Evolutionary conservation across 2,888 invertebrate genomes (phyloP).

Genomic region (Stenoptilia bipunctidactyla): DNA sequence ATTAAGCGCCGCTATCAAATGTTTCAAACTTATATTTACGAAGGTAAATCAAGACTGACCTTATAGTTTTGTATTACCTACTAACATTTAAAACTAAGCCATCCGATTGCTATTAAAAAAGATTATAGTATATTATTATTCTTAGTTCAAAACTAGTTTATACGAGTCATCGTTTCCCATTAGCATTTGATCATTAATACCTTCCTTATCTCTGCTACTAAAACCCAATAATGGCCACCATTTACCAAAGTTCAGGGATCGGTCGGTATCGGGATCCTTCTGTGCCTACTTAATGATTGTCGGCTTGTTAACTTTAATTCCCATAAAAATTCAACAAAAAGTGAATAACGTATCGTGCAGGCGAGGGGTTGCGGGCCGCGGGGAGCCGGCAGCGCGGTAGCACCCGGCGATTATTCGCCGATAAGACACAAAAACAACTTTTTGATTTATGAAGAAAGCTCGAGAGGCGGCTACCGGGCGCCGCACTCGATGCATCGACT

Average conservation of each 20-base stretch:
- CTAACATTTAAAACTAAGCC: too few species aligned
- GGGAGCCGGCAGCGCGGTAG: conserved; percentile 41
- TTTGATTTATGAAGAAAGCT: conserved; percentile 68
- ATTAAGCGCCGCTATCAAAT: too few species aligned
- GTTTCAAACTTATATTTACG: too few species aligned
- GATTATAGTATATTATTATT: neutral
- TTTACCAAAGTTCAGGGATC: conserved; percentile 28
- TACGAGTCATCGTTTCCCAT: conserved; percentile 10
- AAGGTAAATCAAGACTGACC: too few species aligned
- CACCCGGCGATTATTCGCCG: conserved; percentile 60
- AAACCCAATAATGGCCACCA: conserved; percentile 44
- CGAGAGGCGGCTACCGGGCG: conserved; percentile 58
- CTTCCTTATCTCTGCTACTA: conserved; percentile 33
- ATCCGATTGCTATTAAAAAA: too few species aligned
- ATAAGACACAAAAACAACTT: conserved; percentile 65
- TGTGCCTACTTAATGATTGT: conserved; percentile 29
- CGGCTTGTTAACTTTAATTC: conserved; percentile 45
- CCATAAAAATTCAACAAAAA: conserved; percentile 46
- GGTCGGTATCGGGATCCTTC: conserved; percentile 12
- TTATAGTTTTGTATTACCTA: too few species aligned
- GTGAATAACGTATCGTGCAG: conserved; percentile 27
- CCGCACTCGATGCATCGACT: conserved; percentile 23
- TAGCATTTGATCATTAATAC: conserved; percentile 12
- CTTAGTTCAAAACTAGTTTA: neutral
- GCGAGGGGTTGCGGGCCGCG: conserved; percentile 16